Base-by-base conservation (phyloP, 2,888 invertebrate genomes). In the Cheilosia scutellata region DNA sequence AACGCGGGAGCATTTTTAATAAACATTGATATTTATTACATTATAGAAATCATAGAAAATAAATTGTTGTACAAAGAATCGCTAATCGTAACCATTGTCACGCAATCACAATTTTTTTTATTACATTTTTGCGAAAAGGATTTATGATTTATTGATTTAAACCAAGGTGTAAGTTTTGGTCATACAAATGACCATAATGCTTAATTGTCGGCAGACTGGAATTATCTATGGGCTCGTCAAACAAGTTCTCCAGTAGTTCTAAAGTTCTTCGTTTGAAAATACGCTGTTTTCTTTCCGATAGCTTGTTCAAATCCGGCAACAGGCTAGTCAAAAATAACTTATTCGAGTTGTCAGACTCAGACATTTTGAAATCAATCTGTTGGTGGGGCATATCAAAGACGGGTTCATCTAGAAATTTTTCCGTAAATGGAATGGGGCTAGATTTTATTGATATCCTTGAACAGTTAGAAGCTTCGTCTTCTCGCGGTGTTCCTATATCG, bases 221-320 rank as follows among this genome's bases (percentile, higher is more conserved):
- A 25, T 5, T 13, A 27, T 27, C 11, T 13, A 13, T 13, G 25
- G 2, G 25, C 29, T 75, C 80, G 2, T 80, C 75, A 25, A 75
- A 80, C 31, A 80, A 57, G 9, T n/a, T 0, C 20, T 75, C 80
- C 13, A 80, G n/a, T 1, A 80, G 40, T 57, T 80, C 80, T 25
- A 80, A 29, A 13, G 75, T 63, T 27, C 27, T 80, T 27, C 80
- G 66, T 37, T 80, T 80, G 2, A 80, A 80, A 16, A 68, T 40
- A 2, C 80, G 44, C 13, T 80, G 80, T 9, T 80, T 80, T 13
- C 44, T 55, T 9, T 57, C 80, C 0, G 80, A 63, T 5, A 80
- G 44, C n/a, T 57, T 80, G 1, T 80, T 80, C 31, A 80, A 25
- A 33, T 80, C 80, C 11, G 80, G 47, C 16, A 80, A 31, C 5